These are phyloP conservation scores for Amblyopsis rosae DNA, from an alignment of 2,113 vertebrate genomes.

Conservation along the genomic window DNA sequence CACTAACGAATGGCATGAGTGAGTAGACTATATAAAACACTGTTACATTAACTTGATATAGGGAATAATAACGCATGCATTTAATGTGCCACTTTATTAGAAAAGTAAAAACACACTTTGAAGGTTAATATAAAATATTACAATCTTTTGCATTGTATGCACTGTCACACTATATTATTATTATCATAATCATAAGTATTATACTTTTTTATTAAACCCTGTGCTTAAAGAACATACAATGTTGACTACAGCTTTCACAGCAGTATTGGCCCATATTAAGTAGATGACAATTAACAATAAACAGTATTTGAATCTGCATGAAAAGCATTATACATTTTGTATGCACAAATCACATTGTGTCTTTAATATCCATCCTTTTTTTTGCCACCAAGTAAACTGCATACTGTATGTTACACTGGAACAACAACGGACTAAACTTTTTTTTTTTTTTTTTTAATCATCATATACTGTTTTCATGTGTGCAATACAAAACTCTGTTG, in stretches of 20 bases:
- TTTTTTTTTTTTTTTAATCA: constrained; percentile 58
- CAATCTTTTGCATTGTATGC: constrained; percentile 79
- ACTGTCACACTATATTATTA: constrained; percentile 68
- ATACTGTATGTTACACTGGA: constrained; percentile 71
- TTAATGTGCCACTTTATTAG: constrained; percentile 82
- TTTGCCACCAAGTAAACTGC: constrained; percentile 65
- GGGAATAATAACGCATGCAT: constrained; percentile 34
- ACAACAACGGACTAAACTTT: constrained; percentile 70
- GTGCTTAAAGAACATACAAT: constrained; percentile 72
- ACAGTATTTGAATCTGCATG: constrained; percentile 67
- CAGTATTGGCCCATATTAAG: constrained; percentile 71
- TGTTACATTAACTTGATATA: background rate
- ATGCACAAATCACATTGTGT: constrained; percentile 71
- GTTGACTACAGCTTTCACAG: constrained; percentile 73
- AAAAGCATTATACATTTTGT: constrained; percentile 65
- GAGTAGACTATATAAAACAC: background rate
- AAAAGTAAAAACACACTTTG: constrained; percentile 83
- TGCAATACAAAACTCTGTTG: constrained; percentile 58
- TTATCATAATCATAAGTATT: constrained; percentile 55
- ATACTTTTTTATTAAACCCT: constrained; percentile 71
- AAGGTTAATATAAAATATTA: constrained; percentile 82
- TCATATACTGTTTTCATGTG: constrained; percentile 59
- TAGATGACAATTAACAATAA: constrained; percentile 62
- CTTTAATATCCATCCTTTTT: constrained; percentile 62
- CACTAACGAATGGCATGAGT: no score